Evolutionary conservation across 2,888 invertebrate species (phyloP), one percentile per base, ranked within the genome.

Genomic region (Nysson spinosus): DNA sequence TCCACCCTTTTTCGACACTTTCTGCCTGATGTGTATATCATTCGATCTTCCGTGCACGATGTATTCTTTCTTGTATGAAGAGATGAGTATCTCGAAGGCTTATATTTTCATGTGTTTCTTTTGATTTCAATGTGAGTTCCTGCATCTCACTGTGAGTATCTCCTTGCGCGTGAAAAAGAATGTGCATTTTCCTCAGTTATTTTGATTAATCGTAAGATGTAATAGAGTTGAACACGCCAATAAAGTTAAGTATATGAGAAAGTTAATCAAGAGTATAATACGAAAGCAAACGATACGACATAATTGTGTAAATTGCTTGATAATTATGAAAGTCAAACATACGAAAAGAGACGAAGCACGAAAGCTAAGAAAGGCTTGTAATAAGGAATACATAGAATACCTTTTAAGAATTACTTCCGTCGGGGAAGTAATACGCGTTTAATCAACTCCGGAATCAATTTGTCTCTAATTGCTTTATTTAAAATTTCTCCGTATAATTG

Each of bases 1-100:
- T 42, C 34, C 55, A 20, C 35, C 55, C 49, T 65, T 66, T 66
- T 69, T 69, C 61, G 55, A 62, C 54, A 55, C 49, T 43, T 46
- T 46, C 30, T 58, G 22, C 52, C 64, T 49, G 60, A 44, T 43
- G 7, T n/a, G n/a, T n/a, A n/a, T n/a, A n/a, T n/a, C n/a, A n/a
- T n/a, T n/a, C n/a, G n/a, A n/a, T n/a, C n/a, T n/a, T n/a, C n/a
- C n/a, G n/a, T n/a, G n/a, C n/a, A n/a, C n/a, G n/a, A n/a, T n/a
- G n/a, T n/a, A n/a, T n/a, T n/a, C n/a, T n/a, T n/a, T n/a, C n/a
- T n/a, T n/a, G n/a, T n/a, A n/a, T n/a, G n/a, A n/a, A n/a, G n/a
- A n/a, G n/a, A n/a, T n/a, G n/a, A n/a, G n/a, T n/a, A n/a, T n/a
- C n/a, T n/a, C n/a, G n/a, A n/a, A n/a, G n/a, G n/a, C n/a, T n/a